Evolutionary conservation across 1,140 invertebrate genomes (phyloP).

Genomic region (Drosophila arizonae): DNA sequence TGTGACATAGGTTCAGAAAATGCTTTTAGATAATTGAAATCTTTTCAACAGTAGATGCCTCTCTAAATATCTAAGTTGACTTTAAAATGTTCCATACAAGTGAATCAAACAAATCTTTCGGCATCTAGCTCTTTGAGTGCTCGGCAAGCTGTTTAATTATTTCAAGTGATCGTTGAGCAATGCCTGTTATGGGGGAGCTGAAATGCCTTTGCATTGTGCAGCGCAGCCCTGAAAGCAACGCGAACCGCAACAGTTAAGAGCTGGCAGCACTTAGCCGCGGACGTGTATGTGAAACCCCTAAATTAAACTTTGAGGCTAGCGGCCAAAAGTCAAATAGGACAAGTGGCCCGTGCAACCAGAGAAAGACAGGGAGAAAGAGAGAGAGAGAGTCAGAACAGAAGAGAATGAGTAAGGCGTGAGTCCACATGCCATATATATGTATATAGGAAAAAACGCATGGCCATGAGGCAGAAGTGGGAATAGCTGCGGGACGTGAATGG

Average conservation of each 20-base stretch:
- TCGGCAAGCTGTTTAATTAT: background rate
- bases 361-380: conserved; percentile 19
- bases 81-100: no score
- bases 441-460: conserved; percentile 16
- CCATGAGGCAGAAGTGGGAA: background rate
- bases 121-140: no score
- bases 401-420: conserved; percentile 5
- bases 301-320: conserved; percentile 63
- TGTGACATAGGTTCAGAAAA: no score
- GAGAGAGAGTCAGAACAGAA: background rate
- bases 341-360: conserved; percentile 21
- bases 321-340: conserved; percentile 47
- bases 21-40: no score
- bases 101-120: no score
- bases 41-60: no score
- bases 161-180: background rate
- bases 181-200: background rate
- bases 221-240: background rate
- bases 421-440: conserved; percentile 16
- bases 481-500: conserved; percentile 16
- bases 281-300: conserved; percentile 59
- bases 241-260: conserved; percentile 37
- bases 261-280: conserved; percentile 32
- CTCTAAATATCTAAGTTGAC: no score
- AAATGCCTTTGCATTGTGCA: background rate